Base-by-base conservation (phyloP, 2,113 vertebrate genomes). In the Lepisosteus oculatus region DNA sequence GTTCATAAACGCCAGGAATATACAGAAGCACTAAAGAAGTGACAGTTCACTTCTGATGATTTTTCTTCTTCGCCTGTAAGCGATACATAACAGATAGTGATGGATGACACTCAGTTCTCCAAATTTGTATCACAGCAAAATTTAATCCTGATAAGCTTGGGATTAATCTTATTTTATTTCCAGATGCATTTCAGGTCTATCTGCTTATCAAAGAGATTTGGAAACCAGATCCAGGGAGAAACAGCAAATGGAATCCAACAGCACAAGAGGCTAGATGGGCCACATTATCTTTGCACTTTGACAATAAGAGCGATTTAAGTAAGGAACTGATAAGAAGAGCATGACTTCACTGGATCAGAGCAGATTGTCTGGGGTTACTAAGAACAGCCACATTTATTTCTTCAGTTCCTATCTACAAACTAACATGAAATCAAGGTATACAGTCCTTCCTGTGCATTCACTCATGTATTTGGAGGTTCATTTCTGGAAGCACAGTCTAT, bases 131-230 rank as follows among this genome's bases (percentile, higher is more conserved):
- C 83, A 81, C 83, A 79, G 80, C 76, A 76, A 75, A 73, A 83
- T 81, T 89, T 86, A 80, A 89, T 92, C 89, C 88, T 82, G 91
- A 92, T 92, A 93, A 90, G 87, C 80, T 83, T 86, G 72, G 72
- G 78, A 85, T 91, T 90, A 81, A 73, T 69, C 81, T 77, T 86
- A 88, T 88, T 89, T 87, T 83, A 81, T 90, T 88, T 90, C 84
- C 82, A 74, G 84, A 81, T 73, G 65, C 84, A 70, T 83, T 80
- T 86, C 79, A 69, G 74, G 59, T n/a, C 74, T 51, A 51, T 51
- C 47, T 12, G 82, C 89, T 91, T 91, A 89, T 90, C 89, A 2
- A 68, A 11, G 73, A 80, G 71, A 79, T 83, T 87, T 72, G 78
- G 87, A 90, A 91, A 90, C 85, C 76, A 80, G 90, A 92, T 86